Evolutionary conservation across 2,113 vertebrate species (phyloP).

Genomic region (Mus musculus): GRCm39 chr10:96474001-96474500

Average conservation of each 20-base stretch:
- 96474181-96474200: background rate
- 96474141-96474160: background rate
- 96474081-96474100: background rate
- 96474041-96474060: background rate
- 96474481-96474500: background rate
- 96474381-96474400: too few relatives aligned
- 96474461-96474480: constrained; percentile 47
- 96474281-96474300: background rate
- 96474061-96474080: background rate
- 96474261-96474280: background rate
- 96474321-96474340: background rate
- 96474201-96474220: background rate
- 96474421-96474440: constrained; percentile 19
- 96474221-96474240: background rate
- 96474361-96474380: background rate
- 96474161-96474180: background rate
- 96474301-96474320: background rate
- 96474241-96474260: background rate
- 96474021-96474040: background rate
- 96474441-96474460: constrained; percentile 21
- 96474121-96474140: background rate
- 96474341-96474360: too few relatives aligned
- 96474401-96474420: background rate
- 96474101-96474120: background rate
- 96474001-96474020: too few relatives aligned